Evolutionary conservation across 1,140 invertebrate genomes (phyloP), one percentile per base, ranked within the genome.

Genomic region (Acyrthosiphon pisum): DNA sequence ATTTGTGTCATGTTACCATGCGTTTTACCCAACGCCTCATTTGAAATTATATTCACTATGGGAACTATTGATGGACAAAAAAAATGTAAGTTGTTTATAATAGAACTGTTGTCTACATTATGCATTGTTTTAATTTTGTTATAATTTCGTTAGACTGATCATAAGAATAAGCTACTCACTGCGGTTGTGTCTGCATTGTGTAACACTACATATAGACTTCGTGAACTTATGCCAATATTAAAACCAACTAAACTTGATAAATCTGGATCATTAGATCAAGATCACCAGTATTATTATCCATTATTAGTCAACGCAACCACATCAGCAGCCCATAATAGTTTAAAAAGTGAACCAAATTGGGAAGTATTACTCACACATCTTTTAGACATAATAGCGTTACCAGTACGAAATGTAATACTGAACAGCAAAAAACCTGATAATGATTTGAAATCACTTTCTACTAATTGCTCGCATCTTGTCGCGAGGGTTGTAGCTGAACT

Each of bases 41-140:
- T 95, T 99, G 37, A 99, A 99, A 95, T 99, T 99, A 98, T 97
- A 97, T 93, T 98, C 97, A 94, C 95, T 99, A 0, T 99, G 98
- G 95, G 97, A 98, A 94, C 95, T 99, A 30, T 95, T 99, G 37
- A 96, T 96, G 81, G 96, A 97, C 94, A 97, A 98, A 94, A 96
- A 98, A 94, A 97, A 97, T 95, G 97, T 98, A 96, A 95, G 95
- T 94, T 94, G 41, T 87, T 84, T 23, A 83, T 87, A 46, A 53
- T 83, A 9, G 23, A 44, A 92, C 48, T 44, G 30, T 0, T 4
- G 18, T 60, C 35, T 44, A n/a, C 0, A 26, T 23, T 60, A 68
- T 68, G 14, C 0, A n/a, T 90, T 68, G 3, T 68, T n/a, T 44
- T 68, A 44, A 30, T 68, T 90, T 68, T 90, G 14, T 30, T 41